Conservation (phyloP, 2,797 vertebrate species). For the Micrastur ruficollis region DNA sequence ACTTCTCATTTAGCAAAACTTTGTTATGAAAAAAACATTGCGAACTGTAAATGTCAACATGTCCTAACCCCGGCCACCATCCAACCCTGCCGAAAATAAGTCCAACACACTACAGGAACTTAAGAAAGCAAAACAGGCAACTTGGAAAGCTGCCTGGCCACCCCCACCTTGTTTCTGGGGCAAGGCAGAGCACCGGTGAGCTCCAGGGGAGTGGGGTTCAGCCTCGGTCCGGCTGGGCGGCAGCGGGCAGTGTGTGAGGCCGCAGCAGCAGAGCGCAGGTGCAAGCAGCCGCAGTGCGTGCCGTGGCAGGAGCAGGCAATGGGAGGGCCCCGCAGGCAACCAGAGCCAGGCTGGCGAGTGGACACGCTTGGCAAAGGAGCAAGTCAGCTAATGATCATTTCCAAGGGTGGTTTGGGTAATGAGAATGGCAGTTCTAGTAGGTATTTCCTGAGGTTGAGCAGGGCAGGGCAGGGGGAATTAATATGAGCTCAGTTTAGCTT, state of each 20-base stretch:
- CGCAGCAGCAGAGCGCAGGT: accelerated
- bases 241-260: accelerated
- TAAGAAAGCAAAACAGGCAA: neutral
- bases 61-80: neutral
- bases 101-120: neutral
- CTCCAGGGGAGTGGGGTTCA: neutral
- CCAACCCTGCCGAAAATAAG: neutral
- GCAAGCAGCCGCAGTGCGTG: neutral
- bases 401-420: neutral
- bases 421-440: neutral
- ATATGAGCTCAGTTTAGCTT: slow-evolving; percentile 5
- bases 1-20: slow-evolving; percentile 12
- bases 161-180: neutral
- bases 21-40: neutral
- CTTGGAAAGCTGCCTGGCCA: neutral
- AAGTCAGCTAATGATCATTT: neutral
- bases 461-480: slow-evolving; percentile 19
- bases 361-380: neutral
- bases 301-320: neutral
- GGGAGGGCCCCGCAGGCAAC: neutral
- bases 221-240: accelerated
- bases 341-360: neutral
- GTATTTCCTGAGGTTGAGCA: slow-evolving; percentile 19
- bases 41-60: neutral
- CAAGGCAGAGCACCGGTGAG: neutral